Base-by-base conservation (phyloP, 2,888 invertebrate genomes). In the Lasius platythorax region DNA sequence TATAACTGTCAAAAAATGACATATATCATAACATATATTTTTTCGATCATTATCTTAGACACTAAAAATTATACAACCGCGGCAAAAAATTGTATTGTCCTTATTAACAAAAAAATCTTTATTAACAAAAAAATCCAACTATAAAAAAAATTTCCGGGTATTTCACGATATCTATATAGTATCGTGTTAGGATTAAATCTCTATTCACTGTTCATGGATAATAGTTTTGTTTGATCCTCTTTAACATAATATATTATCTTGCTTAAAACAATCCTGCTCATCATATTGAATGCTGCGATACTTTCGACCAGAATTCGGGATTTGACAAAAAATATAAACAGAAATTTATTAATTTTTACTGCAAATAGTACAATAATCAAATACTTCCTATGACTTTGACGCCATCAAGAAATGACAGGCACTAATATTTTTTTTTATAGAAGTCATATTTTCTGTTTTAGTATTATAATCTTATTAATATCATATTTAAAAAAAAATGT, bases 201-300 rank as follows among this genome's bases (percentile, higher is more conserved):
- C 12, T 3, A 46, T 46, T 15, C 3, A 46, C 12, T 46, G 43
- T 46, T 46, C 6, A 18, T 2, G 2, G 18, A 50, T 50, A 50
- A 50, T 18, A 50, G 18, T 50, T 50, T 18, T 18, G 18, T 50
- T 50, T 50, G 18, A 18, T 5, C 1, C 2, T 50, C 2, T 50
- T 50, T 50, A 18, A 50, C 5, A 18, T 56, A 37, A 40, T 0
- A 33, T 23, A 30, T 63, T 33, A 43, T 30, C 30, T 28, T 72
- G 3, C 18, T 72, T 72, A n/a, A 40, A 67, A 67, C n/a, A 37
- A 33, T 67, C 18, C 43, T 15, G 33, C 23, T 61, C 40, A 73
- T 28, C 3, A 40, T 5, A 33, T 58, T 43, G 9, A 30, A 66
- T n/a, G 8, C 0, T 53, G 11, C 3, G 11, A 76, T 37, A 46